Evolutionary conservation across 2,888 invertebrate genomes (phyloP).

Genomic region (Serripes groenlandicus): DNA sequence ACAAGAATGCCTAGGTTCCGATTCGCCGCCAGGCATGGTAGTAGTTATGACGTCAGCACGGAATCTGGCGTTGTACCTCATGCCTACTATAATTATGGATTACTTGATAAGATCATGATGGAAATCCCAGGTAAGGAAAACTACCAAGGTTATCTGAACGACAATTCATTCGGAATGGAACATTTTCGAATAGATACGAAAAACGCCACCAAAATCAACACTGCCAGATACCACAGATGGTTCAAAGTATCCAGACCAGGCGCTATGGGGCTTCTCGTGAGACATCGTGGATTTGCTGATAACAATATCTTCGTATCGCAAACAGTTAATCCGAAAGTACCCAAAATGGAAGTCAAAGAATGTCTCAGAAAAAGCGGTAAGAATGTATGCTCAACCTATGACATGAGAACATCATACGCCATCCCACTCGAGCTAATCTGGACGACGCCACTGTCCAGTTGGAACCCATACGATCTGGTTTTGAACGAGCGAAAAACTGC

Average conservation of each 20-base stretch:
- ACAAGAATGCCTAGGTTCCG: slow-evolving; percentile 61
- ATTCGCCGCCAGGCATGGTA: slow-evolving; percentile 30
- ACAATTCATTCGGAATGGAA: slow-evolving; percentile 45
- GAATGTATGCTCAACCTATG: slow-evolving; percentile 50
- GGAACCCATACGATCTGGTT: slow-evolving; percentile 79
- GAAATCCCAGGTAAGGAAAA: slow-evolving; percentile 66
- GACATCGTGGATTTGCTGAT: slow-evolving; percentile 68
- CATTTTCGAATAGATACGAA: slow-evolving; percentile 49
- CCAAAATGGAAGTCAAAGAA: slow-evolving; percentile 58
- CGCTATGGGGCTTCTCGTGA: slow-evolving; percentile 51
- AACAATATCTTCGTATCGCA: slow-evolving; percentile 66
- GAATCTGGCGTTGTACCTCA: slow-evolving; percentile 28
- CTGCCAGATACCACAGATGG: slow-evolving; percentile 55
- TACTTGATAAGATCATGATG: slow-evolving; percentile 56
- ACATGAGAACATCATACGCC: slow-evolving; percentile 75
- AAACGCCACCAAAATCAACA: slow-evolving; percentile 50
- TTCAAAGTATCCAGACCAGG: slow-evolving; percentile 54
- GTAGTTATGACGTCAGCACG: background rate
- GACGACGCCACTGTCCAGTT: slow-evolving; percentile 77
- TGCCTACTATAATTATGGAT: slow-evolving; percentile 11
- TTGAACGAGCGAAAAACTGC: background rate
- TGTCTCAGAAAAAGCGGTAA: slow-evolving; percentile 57
- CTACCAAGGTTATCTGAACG: slow-evolving; percentile 40
- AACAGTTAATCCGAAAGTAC: slow-evolving; percentile 73
- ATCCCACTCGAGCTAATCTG: slow-evolving; percentile 82